Percentiles rank a stretch among this genome's conserved stretches.
phyloP scores from a whole-genome alignment of 2,797 vertebrate species.

The Siniperca scherzeri region DNA sequence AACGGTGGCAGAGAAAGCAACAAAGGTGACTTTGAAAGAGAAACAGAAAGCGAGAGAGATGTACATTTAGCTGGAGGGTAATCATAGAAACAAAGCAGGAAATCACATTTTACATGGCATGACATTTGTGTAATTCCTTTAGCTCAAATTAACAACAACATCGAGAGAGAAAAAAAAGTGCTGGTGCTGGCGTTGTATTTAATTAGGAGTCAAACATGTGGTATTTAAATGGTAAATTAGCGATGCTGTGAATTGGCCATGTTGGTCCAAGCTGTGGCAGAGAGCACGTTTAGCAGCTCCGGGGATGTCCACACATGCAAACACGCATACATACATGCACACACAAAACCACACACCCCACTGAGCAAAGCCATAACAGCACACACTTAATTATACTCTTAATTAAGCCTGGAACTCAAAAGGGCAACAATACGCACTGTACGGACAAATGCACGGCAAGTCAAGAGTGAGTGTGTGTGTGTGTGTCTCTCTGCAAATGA shows the following conservation, averaged over 20 bases:
- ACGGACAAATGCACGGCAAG: slow-evolving; percentile 11
- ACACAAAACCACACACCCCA: slow-evolving; percentile 43
- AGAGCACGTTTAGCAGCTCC: slow-evolving; percentile 44
- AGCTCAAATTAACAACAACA: slow-evolving; percentile 29
- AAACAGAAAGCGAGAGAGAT: slow-evolving; percentile 3
- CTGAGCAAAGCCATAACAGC: slow-evolving; percentile 68
- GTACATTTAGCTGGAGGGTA: slow-evolving; percentile 3
- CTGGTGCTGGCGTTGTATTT: slow-evolving; percentile 47
- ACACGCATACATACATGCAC: slow-evolving; percentile 22
- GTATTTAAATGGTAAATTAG: slow-evolving; percentile 80
- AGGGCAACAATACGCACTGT: slow-evolving; percentile 54
- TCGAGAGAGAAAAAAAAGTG: background rate
- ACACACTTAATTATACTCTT: slow-evolving; percentile 76
- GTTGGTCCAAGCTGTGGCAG: slow-evolving; percentile 72
- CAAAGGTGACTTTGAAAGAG: slow-evolving; percentile 1
- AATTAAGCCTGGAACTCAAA: slow-evolving; percentile 76
- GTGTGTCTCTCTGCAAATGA: slow-evolving; percentile 40
- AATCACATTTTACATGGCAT: slow-evolving; percentile 46
- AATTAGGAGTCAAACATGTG: slow-evolving; percentile 82
- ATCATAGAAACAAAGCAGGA: slow-evolving; percentile 34
- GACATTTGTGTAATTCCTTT: slow-evolving; percentile 52
- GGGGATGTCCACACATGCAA: slow-evolving; percentile 46
- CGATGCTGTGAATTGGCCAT: slow-evolving; percentile 63
- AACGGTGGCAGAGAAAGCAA: slow-evolving; percentile 12
- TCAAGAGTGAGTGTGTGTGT: background rate